Percentiles rank a stretch among this genome's conserved stretches.
These are phyloP conservation scores for Anisognathus igniventris DNA, from an alignment of 2,797 vertebrate species.

Conservation along the genomic window DNA sequence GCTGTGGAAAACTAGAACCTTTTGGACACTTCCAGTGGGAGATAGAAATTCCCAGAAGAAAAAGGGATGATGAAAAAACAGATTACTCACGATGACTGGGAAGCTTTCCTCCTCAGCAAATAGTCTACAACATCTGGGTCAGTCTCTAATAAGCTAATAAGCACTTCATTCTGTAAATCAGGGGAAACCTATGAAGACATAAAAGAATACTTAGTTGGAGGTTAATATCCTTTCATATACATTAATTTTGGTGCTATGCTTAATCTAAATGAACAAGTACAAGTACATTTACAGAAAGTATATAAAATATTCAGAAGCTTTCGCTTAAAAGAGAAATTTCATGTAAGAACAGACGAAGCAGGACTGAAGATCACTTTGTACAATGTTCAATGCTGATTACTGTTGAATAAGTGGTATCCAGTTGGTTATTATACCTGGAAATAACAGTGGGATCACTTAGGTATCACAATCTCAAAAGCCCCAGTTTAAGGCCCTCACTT, in stretches of 20 bases:
- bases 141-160: slow-evolving; percentile 90
- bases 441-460: neutral
- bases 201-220: neutral
- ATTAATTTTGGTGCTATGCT: neutral
- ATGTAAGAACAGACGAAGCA: neutral
- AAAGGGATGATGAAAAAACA: slow-evolving; percentile 13
- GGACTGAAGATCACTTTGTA: neutral
- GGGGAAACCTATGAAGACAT: slow-evolving; percentile 82
- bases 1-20: slow-evolving; percentile 50
- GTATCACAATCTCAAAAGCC: neutral
- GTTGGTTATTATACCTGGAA: neutral
- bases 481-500: neutral
- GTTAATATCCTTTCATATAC: neutral
- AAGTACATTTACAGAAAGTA: neutral
- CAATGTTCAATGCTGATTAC: neutral
- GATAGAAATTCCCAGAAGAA: slow-evolving; percentile 29
- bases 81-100: slow-evolving; percentile 88
- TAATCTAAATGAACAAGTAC: neutral
- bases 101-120: slow-evolving; percentile 90
- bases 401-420: neutral
- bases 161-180: slow-evolving; percentile 94
- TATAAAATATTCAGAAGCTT: neutral
- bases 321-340: neutral
- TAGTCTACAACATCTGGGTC: slow-evolving; percentile 97
- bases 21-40: slow-evolving; percentile 53